Evolutionary conservation across 2,888 invertebrate genomes (phyloP), one percentile per base, ranked within the genome.

Genomic region (Alloplasta piceator): DNA sequence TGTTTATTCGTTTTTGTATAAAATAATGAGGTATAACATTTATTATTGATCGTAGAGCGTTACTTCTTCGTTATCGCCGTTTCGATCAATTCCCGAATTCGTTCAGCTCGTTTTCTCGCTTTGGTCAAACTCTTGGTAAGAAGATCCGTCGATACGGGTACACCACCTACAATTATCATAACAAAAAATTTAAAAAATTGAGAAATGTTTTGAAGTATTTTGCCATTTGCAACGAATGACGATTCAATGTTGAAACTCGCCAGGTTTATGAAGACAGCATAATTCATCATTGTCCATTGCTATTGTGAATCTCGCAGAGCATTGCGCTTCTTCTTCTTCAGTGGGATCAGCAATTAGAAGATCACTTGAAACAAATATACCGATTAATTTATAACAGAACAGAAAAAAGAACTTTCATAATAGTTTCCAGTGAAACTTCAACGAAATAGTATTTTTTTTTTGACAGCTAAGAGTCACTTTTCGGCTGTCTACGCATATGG

Each of bases 261-360:
- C 97, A 89, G 96, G 96, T 92, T 97, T 97, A 87, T 96, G 94
- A 38, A 95, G 93, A 70, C 94, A 95, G 91, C 95, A 95, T 10
- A 96, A 90, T 61, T 94, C 92, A n/a, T 93, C 93, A 81, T 95
- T 94, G 84, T 95, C 95, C 83, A 94, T 94, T 60, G 95, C 95
- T 56, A 97, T 92, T 74, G 95, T 95, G 68, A 96, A 90, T 84
- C 94, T 94, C n/a, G 96, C 95, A 71, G 94, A 94, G 86, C 96
- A 95, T 85, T 96, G 93, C 85, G 94, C 94, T 93, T 97, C 97
- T 93, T 98, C 98, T 92, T 97, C 96, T n/a, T 94, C 93, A 48
- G 96, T 95, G 41, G 97, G 97, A 92, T 98, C 97, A n/a, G 94
- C 94, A 84, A 97, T 90, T 61, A 96, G 91, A 46, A 95, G 92